Conservation (phyloP, 2,888 invertebrate species). For the Drosophila algonquin region DNA sequence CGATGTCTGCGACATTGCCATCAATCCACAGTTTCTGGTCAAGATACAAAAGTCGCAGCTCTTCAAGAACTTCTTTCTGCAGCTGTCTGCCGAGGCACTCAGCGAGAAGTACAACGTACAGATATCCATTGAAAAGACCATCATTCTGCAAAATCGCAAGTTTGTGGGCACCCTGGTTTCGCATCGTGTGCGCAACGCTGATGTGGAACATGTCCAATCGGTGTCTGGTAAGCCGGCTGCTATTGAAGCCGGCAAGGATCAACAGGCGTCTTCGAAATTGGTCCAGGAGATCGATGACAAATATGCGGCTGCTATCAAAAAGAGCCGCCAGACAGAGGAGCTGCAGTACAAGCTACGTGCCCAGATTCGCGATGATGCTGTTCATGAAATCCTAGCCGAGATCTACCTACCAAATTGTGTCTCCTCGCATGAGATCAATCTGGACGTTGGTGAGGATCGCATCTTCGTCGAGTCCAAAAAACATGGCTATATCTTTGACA, state of each 20-base stretch:
- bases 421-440: constrained; percentile 86
- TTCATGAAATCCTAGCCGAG: constrained; percentile 82
- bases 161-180: constrained; percentile 89
- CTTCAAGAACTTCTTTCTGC: constrained; percentile 92
- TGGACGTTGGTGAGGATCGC: constrained; percentile 91
- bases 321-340: constrained; percentile 64
- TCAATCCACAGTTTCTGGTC: constrained; percentile 90
- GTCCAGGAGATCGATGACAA: constrained; percentile 86
- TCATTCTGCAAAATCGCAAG: constrained; percentile 89
- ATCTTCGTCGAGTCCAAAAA: constrained; percentile 88
- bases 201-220: constrained; percentile 84
- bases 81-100: constrained; percentile 91
- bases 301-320: constrained; percentile 44
- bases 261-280: constrained; percentile 66
- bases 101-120: constrained; percentile 91
- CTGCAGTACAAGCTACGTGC: constrained; percentile 87
- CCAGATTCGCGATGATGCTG: constrained; percentile 84
- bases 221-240: neutral
- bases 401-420: constrained; percentile 84
- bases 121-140: constrained; percentile 87
- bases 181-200: constrained; percentile 90
- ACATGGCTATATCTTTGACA: constrained; percentile 87
- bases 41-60: constrained; percentile 89
- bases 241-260: neutral
- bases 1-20: constrained; percentile 92